phyloP scores from a whole-genome alignment of 2,797 vertebrate species.

The Macrochelys suwanniensis region DNA sequence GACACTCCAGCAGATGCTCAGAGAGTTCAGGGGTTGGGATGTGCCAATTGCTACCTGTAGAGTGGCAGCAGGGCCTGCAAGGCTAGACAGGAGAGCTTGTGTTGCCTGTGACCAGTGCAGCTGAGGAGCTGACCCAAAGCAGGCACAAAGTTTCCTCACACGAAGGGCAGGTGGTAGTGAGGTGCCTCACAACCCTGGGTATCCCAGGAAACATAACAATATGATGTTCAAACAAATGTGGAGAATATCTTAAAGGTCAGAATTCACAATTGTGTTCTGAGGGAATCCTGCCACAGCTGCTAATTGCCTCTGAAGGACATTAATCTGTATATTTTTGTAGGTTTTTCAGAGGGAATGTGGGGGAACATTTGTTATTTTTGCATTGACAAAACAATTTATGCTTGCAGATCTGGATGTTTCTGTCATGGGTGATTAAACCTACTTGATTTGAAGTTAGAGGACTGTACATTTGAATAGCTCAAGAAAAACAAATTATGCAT shows the following conservation, averaged over 20 bases:
- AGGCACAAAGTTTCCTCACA: too few relatives aligned
- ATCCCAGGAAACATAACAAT: too few relatives aligned
- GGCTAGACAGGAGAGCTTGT: too few relatives aligned
- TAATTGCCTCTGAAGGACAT: background rate
- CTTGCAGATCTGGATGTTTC: background rate
- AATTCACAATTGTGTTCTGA: background rate
- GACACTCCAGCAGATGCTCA: too few relatives aligned
- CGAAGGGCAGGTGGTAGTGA: too few relatives aligned
- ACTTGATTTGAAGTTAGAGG: background rate
- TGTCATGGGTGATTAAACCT: background rate
- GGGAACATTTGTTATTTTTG: background rate
- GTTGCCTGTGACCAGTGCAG: too few relatives aligned
- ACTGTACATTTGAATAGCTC: background rate
- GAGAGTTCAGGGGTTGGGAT: too few relatives aligned
- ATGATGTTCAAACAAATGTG: too few relatives aligned
- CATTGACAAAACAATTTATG: background rate
- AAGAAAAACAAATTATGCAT: background rate
- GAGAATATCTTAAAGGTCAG: background rate
- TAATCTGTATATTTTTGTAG: background rate
- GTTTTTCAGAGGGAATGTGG: background rate
- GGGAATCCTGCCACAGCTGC: background rate
- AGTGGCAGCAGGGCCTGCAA: too few relatives aligned
- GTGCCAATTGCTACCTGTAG: too few relatives aligned
- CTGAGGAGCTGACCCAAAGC: too few relatives aligned
- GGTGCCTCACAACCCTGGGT: too few relatives aligned